Conservation (phyloP, 2,797 vertebrate genomes). For the Alauda arvensis region DNA sequence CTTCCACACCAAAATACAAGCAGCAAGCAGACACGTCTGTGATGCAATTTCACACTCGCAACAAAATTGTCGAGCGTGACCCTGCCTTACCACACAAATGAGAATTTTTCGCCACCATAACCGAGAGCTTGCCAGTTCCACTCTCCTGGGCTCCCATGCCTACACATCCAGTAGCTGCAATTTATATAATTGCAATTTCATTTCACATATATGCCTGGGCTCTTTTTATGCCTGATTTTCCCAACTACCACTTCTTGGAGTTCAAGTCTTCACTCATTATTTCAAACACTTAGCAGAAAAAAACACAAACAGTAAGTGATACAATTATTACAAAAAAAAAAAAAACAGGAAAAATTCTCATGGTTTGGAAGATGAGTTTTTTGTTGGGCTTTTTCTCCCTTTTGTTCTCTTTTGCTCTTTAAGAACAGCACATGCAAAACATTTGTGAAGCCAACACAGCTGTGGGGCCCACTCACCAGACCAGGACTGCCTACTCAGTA, state of each 20-base stretch:
- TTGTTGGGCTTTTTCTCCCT: background rate
- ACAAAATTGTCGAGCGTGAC: background rate
- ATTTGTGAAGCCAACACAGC: conserved; percentile 71
- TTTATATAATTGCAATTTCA: conserved; percentile 69
- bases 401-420: conserved; percentile 49
- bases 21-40: background rate
- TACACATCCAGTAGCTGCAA: conserved; percentile 66
- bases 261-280: conserved; percentile 52
- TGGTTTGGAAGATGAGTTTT: conserved; percentile 37
- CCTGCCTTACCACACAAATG: background rate
- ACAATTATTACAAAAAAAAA: conserved; percentile 10
- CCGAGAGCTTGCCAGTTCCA: conserved; percentile 43
- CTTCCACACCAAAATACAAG: conserved; percentile 57
- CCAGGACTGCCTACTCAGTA: conserved; percentile 60
- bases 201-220: conserved; percentile 48
- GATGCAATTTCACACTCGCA: conserved; percentile 1
- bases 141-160: conserved; percentile 23
- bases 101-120: conserved; percentile 27
- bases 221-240: conserved; percentile 55
- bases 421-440: conserved; percentile 66
- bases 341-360: conserved; percentile 37
- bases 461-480: conserved; percentile 60
- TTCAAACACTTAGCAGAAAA: conserved; percentile 58
- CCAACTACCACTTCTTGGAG: conserved; percentile 59
- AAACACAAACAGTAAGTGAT: conserved; percentile 39